A percentile compares a stretch with the other conserved stretches of the same genome.
Evolutionary conservation across 2,888 invertebrate genomes (phyloP).

Genomic region (Acleris emargana): DNA sequence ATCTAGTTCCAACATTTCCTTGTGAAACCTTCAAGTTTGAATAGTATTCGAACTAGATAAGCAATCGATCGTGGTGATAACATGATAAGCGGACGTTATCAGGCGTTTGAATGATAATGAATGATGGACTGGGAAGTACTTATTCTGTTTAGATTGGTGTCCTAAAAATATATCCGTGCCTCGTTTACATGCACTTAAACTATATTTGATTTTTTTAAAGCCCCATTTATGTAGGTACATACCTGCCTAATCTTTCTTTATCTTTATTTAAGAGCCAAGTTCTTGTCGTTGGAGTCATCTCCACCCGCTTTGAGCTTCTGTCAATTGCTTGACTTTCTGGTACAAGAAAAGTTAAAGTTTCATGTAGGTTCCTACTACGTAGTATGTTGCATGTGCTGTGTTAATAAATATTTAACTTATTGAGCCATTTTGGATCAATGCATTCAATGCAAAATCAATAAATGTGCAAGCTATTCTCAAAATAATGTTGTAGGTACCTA

Average conservation of each 20-base stretch:
- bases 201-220: background rate
- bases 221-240: too few species aligned
- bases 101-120: constrained; percentile 34
- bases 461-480: too few species aligned
- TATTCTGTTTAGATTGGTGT: background rate
- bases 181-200: constrained; percentile 1
- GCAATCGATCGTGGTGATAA: constrained; percentile 58
- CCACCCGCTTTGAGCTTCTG: too few species aligned
- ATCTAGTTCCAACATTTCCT: background rate
- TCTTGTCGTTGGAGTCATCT: too few species aligned
- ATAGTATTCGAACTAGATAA: constrained; percentile 32
- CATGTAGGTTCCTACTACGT: too few species aligned
- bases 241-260: too few species aligned
- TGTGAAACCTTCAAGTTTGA: constrained; percentile 9
- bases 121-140: background rate
- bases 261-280: too few species aligned
- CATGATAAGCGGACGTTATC: constrained; percentile 51
- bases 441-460: too few species aligned
- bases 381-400: too few species aligned
- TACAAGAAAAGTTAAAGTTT: too few species aligned
- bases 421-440: background rate
- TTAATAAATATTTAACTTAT: background rate
- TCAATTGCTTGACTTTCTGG: too few species aligned
- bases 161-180: constrained; percentile 1
- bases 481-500: too few species aligned